Conservation (phyloP, 2,113 vertebrate species). For the Silurus asotus region DNA sequence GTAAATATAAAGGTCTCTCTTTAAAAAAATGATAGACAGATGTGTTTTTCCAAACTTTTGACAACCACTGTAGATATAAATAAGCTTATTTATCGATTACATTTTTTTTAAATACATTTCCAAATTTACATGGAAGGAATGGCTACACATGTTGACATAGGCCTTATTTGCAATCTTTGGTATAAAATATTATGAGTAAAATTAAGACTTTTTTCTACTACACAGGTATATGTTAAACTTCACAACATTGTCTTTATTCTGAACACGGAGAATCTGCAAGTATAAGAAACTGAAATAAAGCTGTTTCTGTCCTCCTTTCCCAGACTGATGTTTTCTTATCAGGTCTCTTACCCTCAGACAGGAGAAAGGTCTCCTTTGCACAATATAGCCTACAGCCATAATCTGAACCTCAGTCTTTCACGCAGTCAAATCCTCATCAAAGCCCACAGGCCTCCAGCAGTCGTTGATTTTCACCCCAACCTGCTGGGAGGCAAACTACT, state of each 20-base stretch:
- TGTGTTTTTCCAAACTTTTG: not conserved
- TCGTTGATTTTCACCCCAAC: slow-evolving; percentile 68
- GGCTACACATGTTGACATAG: not conserved
- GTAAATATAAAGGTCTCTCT: no score
- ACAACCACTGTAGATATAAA: not conserved
- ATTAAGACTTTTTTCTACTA: not conserved
- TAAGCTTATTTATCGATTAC: not conserved
- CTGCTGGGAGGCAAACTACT: slow-evolving; percentile 70
- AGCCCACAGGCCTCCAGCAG: slow-evolving; percentile 62
- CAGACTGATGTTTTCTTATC: slow-evolving; percentile 47
- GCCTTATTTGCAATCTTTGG: not conserved
- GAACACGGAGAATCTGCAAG: not conserved
- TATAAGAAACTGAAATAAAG: slow-evolving; percentile 64
- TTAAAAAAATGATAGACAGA: no score
- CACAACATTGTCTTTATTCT: not conserved
- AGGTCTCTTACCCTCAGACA: slow-evolving; percentile 1
- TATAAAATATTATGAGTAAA: not conserved
- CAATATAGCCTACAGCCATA: slow-evolving; percentile 29
- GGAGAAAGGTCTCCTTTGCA: not conserved
- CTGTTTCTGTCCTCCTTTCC: slow-evolving; percentile 57
- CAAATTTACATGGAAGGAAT: not conserved
- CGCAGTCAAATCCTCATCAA: slow-evolving; percentile 22
- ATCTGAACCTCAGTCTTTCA: slow-evolving; percentile 32
- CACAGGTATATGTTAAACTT: not conserved
- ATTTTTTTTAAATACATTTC: not conserved